phyloP scores from a whole-genome alignment of 2,113 vertebrate species.

The Leucoraja erinaceus region DNA sequence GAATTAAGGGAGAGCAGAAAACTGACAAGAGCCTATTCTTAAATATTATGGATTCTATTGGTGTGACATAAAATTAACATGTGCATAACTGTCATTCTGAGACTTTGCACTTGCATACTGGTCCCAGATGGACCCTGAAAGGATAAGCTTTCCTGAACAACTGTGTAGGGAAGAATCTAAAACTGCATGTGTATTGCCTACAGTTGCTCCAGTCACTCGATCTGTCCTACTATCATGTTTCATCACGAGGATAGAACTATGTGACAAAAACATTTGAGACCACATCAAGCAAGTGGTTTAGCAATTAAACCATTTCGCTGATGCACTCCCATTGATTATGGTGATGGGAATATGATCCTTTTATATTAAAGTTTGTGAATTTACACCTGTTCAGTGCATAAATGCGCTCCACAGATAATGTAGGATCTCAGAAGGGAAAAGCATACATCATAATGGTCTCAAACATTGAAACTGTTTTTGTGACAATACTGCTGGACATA shows the following conservation, averaged over 20 bases:
- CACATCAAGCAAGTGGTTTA: slow-evolving; percentile 46
- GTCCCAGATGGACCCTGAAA: slow-evolving; percentile 33
- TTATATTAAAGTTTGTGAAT: slow-evolving; percentile 50
- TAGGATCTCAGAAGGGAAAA: slow-evolving; percentile 10
- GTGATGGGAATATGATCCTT: slow-evolving; percentile 50
- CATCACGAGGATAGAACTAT: slow-evolving; percentile 48
- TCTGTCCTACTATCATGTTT: slow-evolving; percentile 49
- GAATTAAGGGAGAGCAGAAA: background rate
- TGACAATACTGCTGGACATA: slow-evolving; percentile 7
- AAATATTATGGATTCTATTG: slow-evolving; percentile 28
- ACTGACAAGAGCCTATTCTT: slow-evolving; percentile 28
- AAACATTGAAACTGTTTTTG: slow-evolving; percentile 9
- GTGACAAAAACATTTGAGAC: slow-evolving; percentile 53
- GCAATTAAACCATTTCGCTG: slow-evolving; percentile 44
- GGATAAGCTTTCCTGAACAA: slow-evolving; percentile 39
- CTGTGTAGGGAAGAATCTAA: slow-evolving; percentile 43
- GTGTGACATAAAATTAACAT: slow-evolving; percentile 35
- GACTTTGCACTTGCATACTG: slow-evolving; percentile 35
- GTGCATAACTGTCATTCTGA: slow-evolving; percentile 37
- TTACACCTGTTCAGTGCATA: slow-evolving; percentile 52
- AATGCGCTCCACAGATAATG: background rate
- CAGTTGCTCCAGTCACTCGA: slow-evolving; percentile 45
- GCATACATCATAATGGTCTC: slow-evolving; percentile 23
- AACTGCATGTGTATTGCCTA: slow-evolving; percentile 43
- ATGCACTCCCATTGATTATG: slow-evolving; percentile 46